These are phyloP conservation scores for Papilio polytes DNA, from an alignment of 1,140 invertebrate genomes.

Conservation along the genomic window DNA sequence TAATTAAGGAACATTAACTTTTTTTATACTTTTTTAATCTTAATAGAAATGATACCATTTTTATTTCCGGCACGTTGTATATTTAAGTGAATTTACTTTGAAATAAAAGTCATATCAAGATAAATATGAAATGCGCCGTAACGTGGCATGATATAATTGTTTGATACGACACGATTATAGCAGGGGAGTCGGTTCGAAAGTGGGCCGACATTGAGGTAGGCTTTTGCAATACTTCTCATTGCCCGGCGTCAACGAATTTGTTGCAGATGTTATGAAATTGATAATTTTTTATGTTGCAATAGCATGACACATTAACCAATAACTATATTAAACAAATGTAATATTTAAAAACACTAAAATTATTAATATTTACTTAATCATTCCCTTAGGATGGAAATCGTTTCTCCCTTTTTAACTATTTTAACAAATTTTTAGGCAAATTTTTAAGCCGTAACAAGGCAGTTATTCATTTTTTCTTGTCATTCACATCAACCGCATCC, in stretches of 20 bases:
- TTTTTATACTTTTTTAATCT: no score
- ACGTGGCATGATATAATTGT: slow-evolving; percentile 64
- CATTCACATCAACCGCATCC: background rate
- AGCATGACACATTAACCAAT: slow-evolving; percentile 40
- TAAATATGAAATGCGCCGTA: slow-evolving; percentile 39
- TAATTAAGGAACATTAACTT: no score
- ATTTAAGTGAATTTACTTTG: background rate
- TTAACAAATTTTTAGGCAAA: background rate
- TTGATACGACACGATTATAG: slow-evolving; percentile 68
- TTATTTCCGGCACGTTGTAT: background rate
- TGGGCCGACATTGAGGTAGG: slow-evolving; percentile 80
- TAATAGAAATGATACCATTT: no score
- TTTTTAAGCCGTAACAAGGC: background rate
- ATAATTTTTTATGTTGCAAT: slow-evolving; percentile 46
- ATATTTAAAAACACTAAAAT: no score
- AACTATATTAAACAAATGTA: background rate
- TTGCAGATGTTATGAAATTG: slow-evolving; percentile 68
- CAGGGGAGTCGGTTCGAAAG: slow-evolving; percentile 72
- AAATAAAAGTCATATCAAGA: slow-evolving; percentile 18
- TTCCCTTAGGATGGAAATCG: no score
- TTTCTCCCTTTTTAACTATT: no score
- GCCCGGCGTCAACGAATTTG: slow-evolving; percentile 79
- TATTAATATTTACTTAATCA: no score
- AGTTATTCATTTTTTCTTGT: slow-evolving; percentile 50
- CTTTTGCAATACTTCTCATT: slow-evolving; percentile 74